phyloP scores from a whole-genome alignment of 2,888 invertebrate genomes.

The Phyllotreta striolata region DNA sequence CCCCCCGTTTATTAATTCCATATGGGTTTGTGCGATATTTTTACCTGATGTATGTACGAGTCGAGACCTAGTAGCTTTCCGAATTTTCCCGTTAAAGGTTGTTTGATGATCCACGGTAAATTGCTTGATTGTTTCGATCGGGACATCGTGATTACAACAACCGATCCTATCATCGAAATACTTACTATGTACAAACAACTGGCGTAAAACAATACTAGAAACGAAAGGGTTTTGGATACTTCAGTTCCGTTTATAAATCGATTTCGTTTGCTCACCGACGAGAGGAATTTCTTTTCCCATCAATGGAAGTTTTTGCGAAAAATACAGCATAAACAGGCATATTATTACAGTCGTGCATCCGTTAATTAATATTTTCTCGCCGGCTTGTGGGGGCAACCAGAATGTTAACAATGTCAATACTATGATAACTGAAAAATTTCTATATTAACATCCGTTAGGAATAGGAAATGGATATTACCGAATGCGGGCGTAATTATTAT shows the following conservation, averaged over 20 bases:
- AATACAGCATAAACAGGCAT: conserved; percentile 70
- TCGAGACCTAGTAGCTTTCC: conserved; percentile 61
- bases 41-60: conserved; percentile 60
- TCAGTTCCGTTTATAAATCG: background rate
- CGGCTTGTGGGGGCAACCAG: conserved; percentile 72
- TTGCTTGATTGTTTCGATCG: conserved; percentile 61
- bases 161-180: conserved; percentile 65
- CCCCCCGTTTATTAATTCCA: conserved; percentile 1
- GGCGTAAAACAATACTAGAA: conserved; percentile 66
- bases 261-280: conserved; percentile 61
- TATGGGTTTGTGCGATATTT: conserved; percentile 21
- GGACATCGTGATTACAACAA: conserved; percentile 65
- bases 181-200: conserved; percentile 65
- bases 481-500: conserved; percentile 70
- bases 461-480: conserved; percentile 53
- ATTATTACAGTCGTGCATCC: conserved; percentile 68
- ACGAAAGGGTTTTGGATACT: background rate
- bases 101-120: conserved; percentile 65
- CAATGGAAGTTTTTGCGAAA: conserved; percentile 67
- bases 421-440: conserved; percentile 64
- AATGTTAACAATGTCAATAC: conserved; percentile 69
- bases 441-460: too few relatives aligned
- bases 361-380: conserved; percentile 71
- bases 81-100: conserved; percentile 59
- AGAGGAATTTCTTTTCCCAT: conserved; percentile 66